Evolutionary conservation across 1,140 invertebrate species (phyloP).

Genomic region (Drosophila mauritiana): DNA sequence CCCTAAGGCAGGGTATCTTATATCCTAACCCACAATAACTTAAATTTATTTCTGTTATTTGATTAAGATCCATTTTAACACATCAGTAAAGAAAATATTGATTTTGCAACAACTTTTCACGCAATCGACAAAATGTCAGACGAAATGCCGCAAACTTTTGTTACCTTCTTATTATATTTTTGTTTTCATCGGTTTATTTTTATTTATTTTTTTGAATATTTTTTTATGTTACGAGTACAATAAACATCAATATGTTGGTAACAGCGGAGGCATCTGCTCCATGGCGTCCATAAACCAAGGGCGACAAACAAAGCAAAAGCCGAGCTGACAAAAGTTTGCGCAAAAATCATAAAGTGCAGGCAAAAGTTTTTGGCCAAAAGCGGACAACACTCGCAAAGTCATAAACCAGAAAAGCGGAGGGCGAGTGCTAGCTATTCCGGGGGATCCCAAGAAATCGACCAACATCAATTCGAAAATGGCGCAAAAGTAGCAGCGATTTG

Average conservation of each 20-base stretch:
- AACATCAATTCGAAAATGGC: constrained; percentile 62
- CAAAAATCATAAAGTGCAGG: constrained; percentile 64
- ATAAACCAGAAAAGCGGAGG: constrained; percentile 39
- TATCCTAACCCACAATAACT: constrained; percentile 5
- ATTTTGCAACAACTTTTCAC: constrained; percentile 44
- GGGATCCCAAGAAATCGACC: constrained; percentile 46
- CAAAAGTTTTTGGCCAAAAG: constrained; percentile 52
- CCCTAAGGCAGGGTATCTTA: neutral
- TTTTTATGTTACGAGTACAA: constrained; percentile 38
- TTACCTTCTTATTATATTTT: constrained; percentile 44
- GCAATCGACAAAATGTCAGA: constrained; percentile 40
- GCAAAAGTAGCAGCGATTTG: constrained; percentile 51
- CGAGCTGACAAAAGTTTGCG: constrained; percentile 55
- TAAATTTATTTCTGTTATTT: constrained; percentile 35
- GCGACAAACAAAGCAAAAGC: constrained; percentile 46
- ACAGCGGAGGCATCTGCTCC: constrained; percentile 33
- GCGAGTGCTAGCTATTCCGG: neutral
- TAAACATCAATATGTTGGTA: constrained; percentile 55
- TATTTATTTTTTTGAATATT: constrained; percentile 40
- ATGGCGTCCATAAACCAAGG: constrained; percentile 33
- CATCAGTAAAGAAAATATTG: constrained; percentile 43
- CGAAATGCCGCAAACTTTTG: constrained; percentile 52
- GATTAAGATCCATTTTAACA: constrained; percentile 36
- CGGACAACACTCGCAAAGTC: constrained; percentile 37
- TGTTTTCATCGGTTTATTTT: constrained; percentile 31